Base-by-base conservation (phyloP, 2,113 vertebrate species). In the Toxotes chatareus region DNA sequence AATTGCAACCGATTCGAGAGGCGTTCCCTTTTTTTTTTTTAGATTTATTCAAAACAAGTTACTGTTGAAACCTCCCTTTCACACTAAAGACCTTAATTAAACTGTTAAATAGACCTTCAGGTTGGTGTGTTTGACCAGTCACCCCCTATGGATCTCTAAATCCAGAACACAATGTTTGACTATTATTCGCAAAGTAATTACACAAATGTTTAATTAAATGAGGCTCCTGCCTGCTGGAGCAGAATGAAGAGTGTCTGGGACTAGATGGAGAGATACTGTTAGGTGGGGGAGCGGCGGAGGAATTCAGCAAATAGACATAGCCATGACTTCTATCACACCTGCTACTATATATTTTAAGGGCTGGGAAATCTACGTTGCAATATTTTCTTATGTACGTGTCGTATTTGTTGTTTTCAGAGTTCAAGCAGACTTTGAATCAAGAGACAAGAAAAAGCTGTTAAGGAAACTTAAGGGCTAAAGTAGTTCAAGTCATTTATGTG, bases 41-140 rank as follows among this genome's bases (percentile, higher is more conserved):
- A 31, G 11, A 42, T 79, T 65, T 55, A n/a, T 56, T 74, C 49
- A 46, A 62, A 51, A 32, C 65, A 60, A 36, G 55, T 38, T 73
- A 55, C 70, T 62, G 1, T 80, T 85, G 38, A 80, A 89, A 83
- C 75, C 46, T 70, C 60, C 27, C 69, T 61, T 57, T 36, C 79
- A 74, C 64, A 71, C 76, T 81, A 31, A 88, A 86, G 79, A 86
- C 60, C 75, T 85, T 89, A 90, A 89, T 92, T 86, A 89, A 91
- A 84, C 36, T 67, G 73, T 88, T 89, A 86, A 91, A 83, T 65
- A 86, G 87, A 87, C 72, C 79, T 85, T 87, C 67, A 55, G 88
- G 76, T 67, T 62, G 46, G 57, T 27, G 55, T 32, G 82, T 86
- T 68, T 85, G 74, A 84, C 82, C 84, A 65, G 62, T 55, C 53